phyloP scores from a whole-genome alignment of 30 jellyfish, hydroid and myxozoan genomes.

The Turritopsis dohrnii region DNA sequence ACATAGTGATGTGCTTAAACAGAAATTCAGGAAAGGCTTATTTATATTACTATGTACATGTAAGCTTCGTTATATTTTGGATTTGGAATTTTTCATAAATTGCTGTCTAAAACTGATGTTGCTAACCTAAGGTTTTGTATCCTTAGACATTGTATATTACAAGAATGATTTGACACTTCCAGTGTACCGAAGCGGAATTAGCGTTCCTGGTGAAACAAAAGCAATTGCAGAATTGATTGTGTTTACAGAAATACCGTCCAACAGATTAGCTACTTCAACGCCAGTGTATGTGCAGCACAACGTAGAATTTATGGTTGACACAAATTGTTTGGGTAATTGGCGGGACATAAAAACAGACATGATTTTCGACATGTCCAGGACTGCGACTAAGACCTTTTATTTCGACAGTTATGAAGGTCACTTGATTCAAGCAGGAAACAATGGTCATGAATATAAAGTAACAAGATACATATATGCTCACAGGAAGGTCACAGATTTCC shows the following conservation, averaged over 20 bases:
- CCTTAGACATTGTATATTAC: slow-evolving; percentile 14
- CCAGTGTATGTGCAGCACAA: slow-evolving; percentile 36
- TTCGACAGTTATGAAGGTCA: neutral
- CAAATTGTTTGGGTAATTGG: slow-evolving; percentile 25
- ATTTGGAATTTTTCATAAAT: too few species aligned
- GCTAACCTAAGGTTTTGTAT: too few species aligned
- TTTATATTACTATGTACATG: too few species aligned
- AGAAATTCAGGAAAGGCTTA: too few species aligned
- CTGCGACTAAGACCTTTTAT: slow-evolving; percentile 34
- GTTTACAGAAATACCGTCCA: neutral
- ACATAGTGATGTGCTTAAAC: too few species aligned
- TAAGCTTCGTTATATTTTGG: too few species aligned
- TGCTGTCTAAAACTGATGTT: too few species aligned
- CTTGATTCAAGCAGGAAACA: neutral
- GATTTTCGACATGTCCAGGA: slow-evolving; percentile 22
- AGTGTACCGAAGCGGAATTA: slow-evolving; percentile 5
- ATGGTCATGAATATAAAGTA: neutral
- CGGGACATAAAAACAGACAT: slow-evolving; percentile 35
- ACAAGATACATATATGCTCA: slow-evolving; percentile 24
- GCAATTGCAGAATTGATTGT: slow-evolving; percentile 1
- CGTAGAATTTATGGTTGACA: slow-evolving; percentile 37
- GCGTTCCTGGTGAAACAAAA: slow-evolving; percentile 16
- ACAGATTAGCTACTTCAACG: slow-evolving; percentile 19
- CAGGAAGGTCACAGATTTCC: slow-evolving; percentile 27
- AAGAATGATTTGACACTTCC: slow-evolving; percentile 27